A percentile compares a stretch with the other conserved stretches of the same genome.
phyloP scores from a whole-genome alignment of 1,140 invertebrate genomes.

The Doryteuthis pealeii region DNA sequence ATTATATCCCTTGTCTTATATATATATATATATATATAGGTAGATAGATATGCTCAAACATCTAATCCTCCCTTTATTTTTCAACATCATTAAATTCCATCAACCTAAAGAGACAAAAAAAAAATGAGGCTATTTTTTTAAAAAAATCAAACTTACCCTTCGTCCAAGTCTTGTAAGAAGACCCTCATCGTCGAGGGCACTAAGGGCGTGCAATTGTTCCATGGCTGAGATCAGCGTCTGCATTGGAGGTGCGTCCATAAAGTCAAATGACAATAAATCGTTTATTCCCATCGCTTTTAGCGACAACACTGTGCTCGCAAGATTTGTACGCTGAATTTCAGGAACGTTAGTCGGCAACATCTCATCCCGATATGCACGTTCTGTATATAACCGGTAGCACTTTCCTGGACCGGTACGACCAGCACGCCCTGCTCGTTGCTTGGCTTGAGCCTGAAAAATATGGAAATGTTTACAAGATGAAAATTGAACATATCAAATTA shows the following conservation, averaged over 20 bases:
- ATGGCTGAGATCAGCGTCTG: conserved; percentile 91
- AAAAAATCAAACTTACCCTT: conserved; percentile 74
- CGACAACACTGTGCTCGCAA: conserved; percentile 92
- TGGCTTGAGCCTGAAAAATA: conserved; percentile 79
- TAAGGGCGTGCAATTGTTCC: conserved; percentile 94
- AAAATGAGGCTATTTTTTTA: too few relatives aligned
- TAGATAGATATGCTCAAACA: too few relatives aligned
- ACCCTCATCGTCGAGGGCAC: conserved; percentile 96
- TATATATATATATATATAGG: too few relatives aligned
- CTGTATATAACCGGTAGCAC: conserved; percentile 96
- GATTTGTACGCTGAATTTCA: conserved; percentile 97
- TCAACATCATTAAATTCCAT: too few relatives aligned
- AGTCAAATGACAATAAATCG: conserved; percentile 99
- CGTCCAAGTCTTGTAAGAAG: conserved; percentile 89
- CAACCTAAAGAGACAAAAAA: too few relatives aligned
- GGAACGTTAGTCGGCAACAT: conserved; percentile 99
- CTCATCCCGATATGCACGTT: conserved; percentile 96
- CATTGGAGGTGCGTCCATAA: conserved; percentile 99
- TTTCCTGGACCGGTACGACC: conserved; percentile 98
- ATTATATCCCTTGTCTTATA: too few relatives aligned
- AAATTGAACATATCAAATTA: neutral
- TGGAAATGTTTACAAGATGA: too few relatives aligned
- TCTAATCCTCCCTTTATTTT: too few relatives aligned
- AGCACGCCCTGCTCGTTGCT: conserved; percentile 93
- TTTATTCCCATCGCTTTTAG: conserved; percentile 99